Evolutionary conservation across 2,113 vertebrate species (phyloP), one percentile per base, ranked within the genome.

Genomic region (Propithecus coquereli): DNA sequence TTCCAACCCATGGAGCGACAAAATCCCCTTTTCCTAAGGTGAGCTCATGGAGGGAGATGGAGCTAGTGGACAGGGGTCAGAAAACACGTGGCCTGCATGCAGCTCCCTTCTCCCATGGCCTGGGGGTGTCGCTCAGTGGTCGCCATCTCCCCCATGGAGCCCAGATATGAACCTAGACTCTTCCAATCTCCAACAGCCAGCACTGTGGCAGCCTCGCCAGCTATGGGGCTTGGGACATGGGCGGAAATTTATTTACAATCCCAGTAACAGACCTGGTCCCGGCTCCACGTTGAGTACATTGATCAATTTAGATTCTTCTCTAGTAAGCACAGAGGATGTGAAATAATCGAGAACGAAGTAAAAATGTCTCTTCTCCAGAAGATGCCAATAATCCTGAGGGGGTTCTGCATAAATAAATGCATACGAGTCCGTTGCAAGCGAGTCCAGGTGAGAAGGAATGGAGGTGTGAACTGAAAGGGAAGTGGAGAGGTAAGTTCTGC

Each of bases 151-250:
- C 22, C 34, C 45, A 18, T 12, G 0, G 2, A 86, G 47, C 68
- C 27, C 17, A 17, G 14, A n/a, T 34, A 30, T 37, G 81, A 87
- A 22, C 9, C 73, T 16, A 40, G 57, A 59, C n/a, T 61, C 54
- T 43, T 18, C 40, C 30, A n/a, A 30, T 25, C 52, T 47, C 65
- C 10, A 27, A 11, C 6, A 17, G 22, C 37, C 66, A 12, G 52
- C 37, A 10, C 3, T 14, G 10, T 8, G 1, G 11, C 18, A 27
- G 13, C 30, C 61, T 30, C 0, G 0, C 4, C 2, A 61, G 8
- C 66, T 32, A 45, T 20, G 2, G 0, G 1, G 10, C 34, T 6
- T 22, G 13, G 9, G 18, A 34, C 23, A 52, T 52, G 11, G 8
- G 16, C 30, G 43, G 52, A 37, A 25, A 71, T 6, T 17, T 50